Percentiles rank a stretch among this genome's conserved stretches.
Evolutionary conservation across 2,797 vertebrate genomes (phyloP).

Genomic region (Myiotriccus ornatus): DNA sequence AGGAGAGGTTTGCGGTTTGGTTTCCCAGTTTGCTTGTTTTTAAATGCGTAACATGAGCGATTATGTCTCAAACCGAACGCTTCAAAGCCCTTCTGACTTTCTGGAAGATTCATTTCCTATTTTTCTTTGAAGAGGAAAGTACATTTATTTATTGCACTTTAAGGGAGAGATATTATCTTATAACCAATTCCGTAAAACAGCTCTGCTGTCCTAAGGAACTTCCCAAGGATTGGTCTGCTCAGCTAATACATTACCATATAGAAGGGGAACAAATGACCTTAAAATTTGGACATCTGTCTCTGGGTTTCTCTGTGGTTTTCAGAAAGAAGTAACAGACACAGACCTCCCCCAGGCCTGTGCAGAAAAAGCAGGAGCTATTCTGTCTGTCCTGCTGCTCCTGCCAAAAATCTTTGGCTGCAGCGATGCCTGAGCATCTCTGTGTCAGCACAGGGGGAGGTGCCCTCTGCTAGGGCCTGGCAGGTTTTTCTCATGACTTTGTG

Average conservation of each 20-base stretch:
- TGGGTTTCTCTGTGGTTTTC: conserved; percentile 1
- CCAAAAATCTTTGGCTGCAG: neutral
- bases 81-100: neutral
- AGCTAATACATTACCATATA: neutral
- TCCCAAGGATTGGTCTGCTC: neutral
- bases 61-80: neutral
- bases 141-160: conserved; percentile 37
- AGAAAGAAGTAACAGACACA: neutral
- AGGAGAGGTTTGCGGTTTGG: neutral
- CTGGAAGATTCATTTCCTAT: conserved; percentile 28
- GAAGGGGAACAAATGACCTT: conserved; percentile 39
- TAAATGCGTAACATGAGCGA: conserved; percentile 10
- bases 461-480: neutral
- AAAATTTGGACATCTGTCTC: conserved; percentile 41
- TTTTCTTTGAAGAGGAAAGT: conserved; percentile 22
- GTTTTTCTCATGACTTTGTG: neutral
- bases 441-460: neutral
- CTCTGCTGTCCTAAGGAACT: conserved; percentile 44
- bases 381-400: neutral
- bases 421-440: neutral
- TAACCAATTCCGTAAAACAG: conserved; percentile 23
- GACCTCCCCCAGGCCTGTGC: neutral
- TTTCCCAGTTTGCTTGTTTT: neutral
- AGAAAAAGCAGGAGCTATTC: neutral
- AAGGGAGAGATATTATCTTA: neutral